Conservation (phyloP, 2,113 vertebrate genomes). For the Vimba vimba region DNA sequence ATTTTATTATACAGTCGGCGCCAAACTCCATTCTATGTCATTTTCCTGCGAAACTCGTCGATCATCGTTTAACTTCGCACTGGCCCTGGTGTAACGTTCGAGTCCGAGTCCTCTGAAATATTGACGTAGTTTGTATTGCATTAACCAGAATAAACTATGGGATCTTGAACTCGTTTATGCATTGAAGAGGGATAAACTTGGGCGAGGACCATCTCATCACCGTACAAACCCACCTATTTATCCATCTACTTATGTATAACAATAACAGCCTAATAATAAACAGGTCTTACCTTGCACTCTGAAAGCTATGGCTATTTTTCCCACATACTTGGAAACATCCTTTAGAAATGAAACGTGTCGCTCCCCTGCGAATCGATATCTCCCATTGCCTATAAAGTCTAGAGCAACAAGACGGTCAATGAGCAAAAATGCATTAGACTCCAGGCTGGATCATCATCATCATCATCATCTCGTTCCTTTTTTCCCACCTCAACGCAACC, state of each 20-base stretch:
- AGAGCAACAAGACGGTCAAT: slow-evolving; percentile 83
- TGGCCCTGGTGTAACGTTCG: slow-evolving; percentile 63
- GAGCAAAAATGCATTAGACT: slow-evolving; percentile 75
- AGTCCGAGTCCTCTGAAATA: slow-evolving; percentile 44
- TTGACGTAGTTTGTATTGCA: slow-evolving; percentile 52
- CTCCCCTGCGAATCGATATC: slow-evolving; percentile 84
- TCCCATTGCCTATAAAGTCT: slow-evolving; percentile 92
- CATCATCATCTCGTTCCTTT: slow-evolving; percentile 68
- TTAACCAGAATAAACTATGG: slow-evolving; percentile 42
- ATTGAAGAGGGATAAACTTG: slow-evolving; percentile 30
- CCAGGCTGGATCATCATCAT: slow-evolving; percentile 74
- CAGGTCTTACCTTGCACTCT: slow-evolving; percentile 91
- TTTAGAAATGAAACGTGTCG: slow-evolving; percentile 79
- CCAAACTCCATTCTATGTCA: slow-evolving; percentile 79
- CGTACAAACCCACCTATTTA: neutral
- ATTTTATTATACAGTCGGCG: slow-evolving; percentile 82
- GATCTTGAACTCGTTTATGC: slow-evolving; percentile 13
- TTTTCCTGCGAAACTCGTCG: slow-evolving; percentile 66
- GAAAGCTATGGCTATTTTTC: slow-evolving; percentile 95
- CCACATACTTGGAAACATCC: slow-evolving; percentile 90
- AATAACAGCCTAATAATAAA: slow-evolving; percentile 29
- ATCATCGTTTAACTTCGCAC: slow-evolving; percentile 79
- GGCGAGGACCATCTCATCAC: slow-evolving; percentile 17
- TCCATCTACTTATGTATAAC: neutral
- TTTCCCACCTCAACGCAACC: slow-evolving; percentile 59